Evolutionary conservation across 2,113 vertebrate species (phyloP).

Genomic region (Connochaetes taurinus): DNA sequence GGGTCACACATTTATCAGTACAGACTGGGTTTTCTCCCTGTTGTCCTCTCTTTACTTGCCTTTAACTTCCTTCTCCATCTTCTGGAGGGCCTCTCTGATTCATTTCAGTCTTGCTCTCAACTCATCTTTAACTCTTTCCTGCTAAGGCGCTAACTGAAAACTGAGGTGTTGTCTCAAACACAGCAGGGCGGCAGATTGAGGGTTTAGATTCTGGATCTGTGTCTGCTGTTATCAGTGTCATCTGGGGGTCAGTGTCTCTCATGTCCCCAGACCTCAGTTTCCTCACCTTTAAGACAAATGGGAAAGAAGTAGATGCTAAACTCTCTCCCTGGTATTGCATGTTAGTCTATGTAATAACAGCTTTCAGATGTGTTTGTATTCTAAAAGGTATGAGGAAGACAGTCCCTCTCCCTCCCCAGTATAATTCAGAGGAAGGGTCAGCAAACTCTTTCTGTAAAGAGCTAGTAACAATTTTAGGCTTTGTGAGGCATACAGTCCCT

Average conservation of each 20-base stretch:
- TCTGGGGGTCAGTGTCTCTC: neutral
- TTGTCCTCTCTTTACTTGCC: neutral
- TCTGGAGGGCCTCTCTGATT: neutral
- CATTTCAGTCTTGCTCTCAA: neutral
- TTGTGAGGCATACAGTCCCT: neutral
- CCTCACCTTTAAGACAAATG: neutral
- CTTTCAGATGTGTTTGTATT: neutral
- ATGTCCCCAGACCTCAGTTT: neutral
- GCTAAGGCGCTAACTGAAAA: neutral
- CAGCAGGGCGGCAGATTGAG: neutral
- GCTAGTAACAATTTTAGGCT: neutral
- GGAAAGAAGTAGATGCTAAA: neutral
- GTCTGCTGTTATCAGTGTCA: neutral
- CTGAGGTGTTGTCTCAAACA: neutral
- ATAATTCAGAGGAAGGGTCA: neutral
- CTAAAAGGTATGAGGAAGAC: neutral
- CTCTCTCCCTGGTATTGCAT: neutral
- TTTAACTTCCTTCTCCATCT: neutral
- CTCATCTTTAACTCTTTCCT: neutral
- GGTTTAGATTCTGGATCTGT: neutral
- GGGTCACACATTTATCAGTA: neutral
- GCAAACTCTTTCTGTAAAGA: neutral
- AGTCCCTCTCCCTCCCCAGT: neutral
- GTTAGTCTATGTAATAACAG: neutral
- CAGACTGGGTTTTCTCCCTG: neutral